Conservation (phyloP, 2,888 invertebrate species). For the Laspeyria flexula region DNA sequence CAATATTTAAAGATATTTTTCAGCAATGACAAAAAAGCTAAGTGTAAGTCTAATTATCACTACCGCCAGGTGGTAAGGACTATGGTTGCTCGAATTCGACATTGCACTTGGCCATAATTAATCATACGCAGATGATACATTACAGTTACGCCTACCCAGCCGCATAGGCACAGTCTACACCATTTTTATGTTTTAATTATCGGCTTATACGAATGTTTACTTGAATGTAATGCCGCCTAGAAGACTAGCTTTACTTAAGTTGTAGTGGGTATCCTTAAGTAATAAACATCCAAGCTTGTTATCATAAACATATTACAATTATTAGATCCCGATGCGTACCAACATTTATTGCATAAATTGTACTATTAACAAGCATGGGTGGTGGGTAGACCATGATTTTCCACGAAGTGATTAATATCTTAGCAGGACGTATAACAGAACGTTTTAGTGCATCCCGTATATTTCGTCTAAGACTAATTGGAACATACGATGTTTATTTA, state of each 20-base stretch:
- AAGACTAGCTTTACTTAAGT: neutral
- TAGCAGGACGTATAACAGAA: slow-evolving; percentile 23
- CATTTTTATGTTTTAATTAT: neutral
- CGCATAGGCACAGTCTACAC: neutral
- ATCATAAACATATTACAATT: slow-evolving; percentile 43
- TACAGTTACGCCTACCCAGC: neutral
- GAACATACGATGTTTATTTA: slow-evolving; percentile 18
- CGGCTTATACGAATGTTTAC: neutral
- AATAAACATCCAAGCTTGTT: slow-evolving; percentile 35
- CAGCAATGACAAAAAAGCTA: no score
- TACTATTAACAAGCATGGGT: slow-evolving; percentile 25
- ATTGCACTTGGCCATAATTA: no score
- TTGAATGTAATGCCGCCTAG: neutral
- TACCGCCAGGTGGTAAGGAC: no score
- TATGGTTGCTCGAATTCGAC: no score
- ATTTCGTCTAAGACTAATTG: slow-evolving; percentile 35
- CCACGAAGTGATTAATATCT: slow-evolving; percentile 31
- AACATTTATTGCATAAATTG: slow-evolving; percentile 33
- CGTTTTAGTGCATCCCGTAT: slow-evolving; percentile 41
- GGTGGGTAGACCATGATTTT: slow-evolving; percentile 7
- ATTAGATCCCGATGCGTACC: slow-evolving; percentile 28
- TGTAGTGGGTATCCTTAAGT: slow-evolving; percentile 17
- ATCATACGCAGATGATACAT: neutral
- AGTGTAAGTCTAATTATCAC: no score
- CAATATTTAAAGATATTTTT: no score